phyloP scores from a whole-genome alignment of 2,113 vertebrate species.

The Prunella himalayana region DNA sequence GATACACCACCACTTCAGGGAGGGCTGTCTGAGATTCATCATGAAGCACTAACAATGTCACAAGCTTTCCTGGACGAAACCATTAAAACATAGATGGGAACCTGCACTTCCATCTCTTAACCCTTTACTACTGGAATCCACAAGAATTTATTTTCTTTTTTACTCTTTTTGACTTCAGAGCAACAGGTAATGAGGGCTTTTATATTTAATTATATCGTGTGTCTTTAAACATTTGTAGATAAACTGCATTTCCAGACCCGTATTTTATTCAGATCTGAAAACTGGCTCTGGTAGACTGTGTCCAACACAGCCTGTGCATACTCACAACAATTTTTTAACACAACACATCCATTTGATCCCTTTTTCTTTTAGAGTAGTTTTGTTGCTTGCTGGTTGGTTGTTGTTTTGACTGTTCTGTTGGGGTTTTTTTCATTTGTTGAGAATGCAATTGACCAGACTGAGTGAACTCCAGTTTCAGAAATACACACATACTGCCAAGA shows the following conservation, averaged over 20 bases:
- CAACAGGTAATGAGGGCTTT: not conserved
- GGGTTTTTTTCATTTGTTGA: not conserved
- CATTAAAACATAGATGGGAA: not conserved
- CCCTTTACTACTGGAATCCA: not conserved
- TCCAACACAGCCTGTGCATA: not conserved
- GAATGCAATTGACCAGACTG: not conserved
- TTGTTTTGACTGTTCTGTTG: not conserved
- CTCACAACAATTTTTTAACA: not conserved
- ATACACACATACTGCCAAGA: not conserved
- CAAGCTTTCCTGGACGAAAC: not conserved
- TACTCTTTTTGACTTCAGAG: not conserved
- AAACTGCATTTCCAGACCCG: not conserved
- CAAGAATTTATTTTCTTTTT: not conserved
- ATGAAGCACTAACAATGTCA: not conserved
- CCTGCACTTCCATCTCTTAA: not conserved
- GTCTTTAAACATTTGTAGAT: not conserved
- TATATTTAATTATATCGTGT: not conserved
- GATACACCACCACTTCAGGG: not conserved
- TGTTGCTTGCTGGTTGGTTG: not conserved
- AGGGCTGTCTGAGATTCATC: not conserved
- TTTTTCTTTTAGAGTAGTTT: not conserved
- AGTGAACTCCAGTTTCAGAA: not conserved
- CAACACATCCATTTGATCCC: not conserved
- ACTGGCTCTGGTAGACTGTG: not conserved
- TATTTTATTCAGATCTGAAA: not conserved